Conservation (phyloP, 2,888 invertebrate species). For the Spialia ferax region DNA sequence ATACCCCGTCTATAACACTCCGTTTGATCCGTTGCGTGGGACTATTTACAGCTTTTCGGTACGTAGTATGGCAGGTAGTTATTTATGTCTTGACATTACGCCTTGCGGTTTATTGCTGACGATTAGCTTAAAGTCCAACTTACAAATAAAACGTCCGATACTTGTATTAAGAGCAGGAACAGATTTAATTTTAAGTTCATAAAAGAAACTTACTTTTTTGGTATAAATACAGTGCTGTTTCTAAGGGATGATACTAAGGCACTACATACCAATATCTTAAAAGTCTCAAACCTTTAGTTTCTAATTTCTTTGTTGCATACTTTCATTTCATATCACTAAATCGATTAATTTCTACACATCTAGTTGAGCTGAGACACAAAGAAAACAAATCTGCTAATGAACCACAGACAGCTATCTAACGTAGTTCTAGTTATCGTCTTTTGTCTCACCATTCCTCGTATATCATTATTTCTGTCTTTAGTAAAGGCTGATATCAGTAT, state of each 20-base stretch:
- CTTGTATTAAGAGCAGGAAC: no score
- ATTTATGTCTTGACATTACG: constrained; percentile 9
- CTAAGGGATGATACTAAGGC: no score
- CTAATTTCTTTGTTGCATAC: background rate
- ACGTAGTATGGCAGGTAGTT: constrained; percentile 9
- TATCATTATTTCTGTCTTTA: constrained; percentile 29
- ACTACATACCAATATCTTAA: no score
- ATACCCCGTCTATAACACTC: constrained; percentile 13
- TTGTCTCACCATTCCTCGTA: constrained; percentile 17
- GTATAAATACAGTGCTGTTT: no score
- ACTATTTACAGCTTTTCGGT: constrained; percentile 31
- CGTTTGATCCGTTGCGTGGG: constrained; percentile 25
- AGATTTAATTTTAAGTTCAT: no score
- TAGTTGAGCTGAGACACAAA: background rate
- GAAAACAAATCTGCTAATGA: constrained; percentile 31
- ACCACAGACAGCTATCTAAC: constrained; percentile 18
- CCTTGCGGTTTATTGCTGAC: background rate
- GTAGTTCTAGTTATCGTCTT: constrained; percentile 26
- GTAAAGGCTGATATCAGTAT: constrained; percentile 25
- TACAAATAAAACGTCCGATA: no score
- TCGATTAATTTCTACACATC: constrained; percentile 13
- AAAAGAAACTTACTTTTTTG: no score
- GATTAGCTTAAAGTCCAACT: background rate
- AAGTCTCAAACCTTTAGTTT: no score
- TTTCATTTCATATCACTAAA: background rate